Conservation (phyloP, 1,140 invertebrate species). For the Odontomachus brunneus region DNA sequence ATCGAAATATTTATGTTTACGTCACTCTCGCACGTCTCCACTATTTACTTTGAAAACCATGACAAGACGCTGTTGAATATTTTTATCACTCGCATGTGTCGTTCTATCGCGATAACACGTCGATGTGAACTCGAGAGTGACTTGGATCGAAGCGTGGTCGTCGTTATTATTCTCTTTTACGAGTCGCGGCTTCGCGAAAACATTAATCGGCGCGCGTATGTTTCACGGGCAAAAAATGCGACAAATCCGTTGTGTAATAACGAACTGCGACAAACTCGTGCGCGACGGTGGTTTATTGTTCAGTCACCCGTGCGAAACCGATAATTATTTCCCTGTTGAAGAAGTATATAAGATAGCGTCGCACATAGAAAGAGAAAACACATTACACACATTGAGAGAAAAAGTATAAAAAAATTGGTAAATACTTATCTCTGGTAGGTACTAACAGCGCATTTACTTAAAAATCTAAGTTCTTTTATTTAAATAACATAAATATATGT, state of each 20-base stretch:
- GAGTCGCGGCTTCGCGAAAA: background rate
- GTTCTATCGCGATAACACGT: background rate
- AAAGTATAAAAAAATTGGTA: too few species aligned
- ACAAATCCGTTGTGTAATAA: background rate
- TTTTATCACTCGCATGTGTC: too few species aligned
- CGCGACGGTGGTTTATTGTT: background rate
- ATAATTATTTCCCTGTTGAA: background rate
- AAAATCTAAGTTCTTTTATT: too few species aligned
- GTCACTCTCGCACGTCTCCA: background rate
- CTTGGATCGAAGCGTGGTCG: background rate
- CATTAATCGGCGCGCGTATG: slow-evolving; percentile 4
- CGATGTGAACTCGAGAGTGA: background rate
- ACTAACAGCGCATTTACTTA: too few species aligned
- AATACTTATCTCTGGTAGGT: too few species aligned
- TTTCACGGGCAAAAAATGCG: background rate
- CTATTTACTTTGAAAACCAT: background rate
- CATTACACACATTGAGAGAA: too few species aligned
- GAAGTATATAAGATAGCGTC: background rate
- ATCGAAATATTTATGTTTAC: background rate
- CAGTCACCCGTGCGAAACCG: background rate
- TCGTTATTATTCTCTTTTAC: slow-evolving; percentile 23
- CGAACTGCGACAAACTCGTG: slow-evolving; percentile 28
- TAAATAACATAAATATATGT: too few species aligned
- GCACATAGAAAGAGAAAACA: too few species aligned
- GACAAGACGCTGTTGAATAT: too few species aligned